Base-by-base conservation (phyloP, 2,797 vertebrate genomes). In the Galago senegalensis region DNA sequence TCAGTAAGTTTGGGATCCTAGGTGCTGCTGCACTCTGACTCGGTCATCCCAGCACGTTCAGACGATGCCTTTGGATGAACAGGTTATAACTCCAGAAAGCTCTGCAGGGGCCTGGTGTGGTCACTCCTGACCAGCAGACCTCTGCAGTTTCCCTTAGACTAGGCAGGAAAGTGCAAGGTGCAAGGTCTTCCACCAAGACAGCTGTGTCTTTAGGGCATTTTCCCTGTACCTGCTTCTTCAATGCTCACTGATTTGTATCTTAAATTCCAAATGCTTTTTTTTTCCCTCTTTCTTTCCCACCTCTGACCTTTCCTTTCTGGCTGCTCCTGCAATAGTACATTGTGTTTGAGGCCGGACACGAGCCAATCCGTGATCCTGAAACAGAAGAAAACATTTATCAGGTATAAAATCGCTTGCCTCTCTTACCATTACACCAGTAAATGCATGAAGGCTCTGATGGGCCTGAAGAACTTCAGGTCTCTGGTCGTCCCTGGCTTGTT, bases 291-390 rank as follows among this genome's bases (percentile, higher is more conserved):
- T 98, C 98, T 99, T 98, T 99, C 98, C 98, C 98, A 98, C 98
- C 98, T 99, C 98, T 98, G 98, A 99, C 98, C 99, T 99, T 99
- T 98, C 98, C 98, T 98, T 98, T 98, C 98, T 98, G 98, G 99
- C 99, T 97, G 99, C 99, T 98, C 99, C 98, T 98, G 98, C 99
- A 98, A 98, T 99, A 99, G 99, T 99, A 99, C 99, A 99, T 99
- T 99, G 99, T 99, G 98, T 99, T 99, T 99, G 99, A 99, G 99
- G 99, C 99, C 98, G 99, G 99, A 99, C 99, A 99, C 92, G 99
- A 99, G 98, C 99, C 99, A 98, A 99, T 99, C 99, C 99, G 99
- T 98, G 99, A 99, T 99, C 98, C 99, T 89, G 99, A 99, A 99
- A 99, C 98, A 94, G 99, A 99, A 98, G 99, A 99, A 99, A 99